Percentiles rank a stretch among this genome's conserved stretches.
phyloP scores from a whole-genome alignment of 1,140 invertebrate species.

The Pseudomyrmex sp. region DNA sequence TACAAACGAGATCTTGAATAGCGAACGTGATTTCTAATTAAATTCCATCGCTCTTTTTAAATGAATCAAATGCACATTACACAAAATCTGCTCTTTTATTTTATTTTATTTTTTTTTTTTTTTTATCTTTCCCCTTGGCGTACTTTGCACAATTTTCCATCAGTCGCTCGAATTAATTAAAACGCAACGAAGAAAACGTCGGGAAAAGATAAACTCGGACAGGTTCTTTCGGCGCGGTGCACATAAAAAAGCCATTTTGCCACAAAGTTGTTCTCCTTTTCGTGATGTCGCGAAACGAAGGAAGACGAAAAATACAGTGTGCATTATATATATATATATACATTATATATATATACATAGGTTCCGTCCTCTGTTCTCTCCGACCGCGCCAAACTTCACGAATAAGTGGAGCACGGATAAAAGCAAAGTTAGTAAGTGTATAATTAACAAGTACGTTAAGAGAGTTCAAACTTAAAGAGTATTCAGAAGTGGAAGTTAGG shows the following conservation, averaged over 20 bases:
- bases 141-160: slow-evolving; percentile 40
- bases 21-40: slow-evolving; percentile 39
- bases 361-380: not conserved
- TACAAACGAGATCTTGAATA: slow-evolving; percentile 33
- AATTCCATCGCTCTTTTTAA: slow-evolving; percentile 14
- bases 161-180: slow-evolving; percentile 47
- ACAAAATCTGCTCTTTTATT: not conserved
- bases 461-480: slow-evolving; percentile 59
- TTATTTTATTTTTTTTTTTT: no score
- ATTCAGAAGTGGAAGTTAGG: slow-evolving; percentile 28
- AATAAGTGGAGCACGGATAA: slow-evolving; percentile 71
- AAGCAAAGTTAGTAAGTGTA: slow-evolving; percentile 73
- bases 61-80: slow-evolving; percentile 34
- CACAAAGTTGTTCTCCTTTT: slow-evolving; percentile 44
- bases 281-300: slow-evolving; percentile 35
- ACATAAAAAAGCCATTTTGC: slow-evolving; percentile 55
- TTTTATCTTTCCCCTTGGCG: no score
- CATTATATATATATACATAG: no score
- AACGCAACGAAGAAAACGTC: slow-evolving; percentile 8
- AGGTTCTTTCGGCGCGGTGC: slow-evolving; percentile 23
- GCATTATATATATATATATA: slow-evolving; percentile 33
- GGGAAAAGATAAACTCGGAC: slow-evolving; percentile 32
- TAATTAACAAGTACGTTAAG: slow-evolving; percentile 67
- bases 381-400: slow-evolving; percentile 59
- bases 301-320: slow-evolving; percentile 46